Percentiles rank a stretch among this genome's conserved stretches.
Evolutionary conservation across 2,888 invertebrate species (phyloP).

Genomic region (Pelosia muscerda): DNA sequence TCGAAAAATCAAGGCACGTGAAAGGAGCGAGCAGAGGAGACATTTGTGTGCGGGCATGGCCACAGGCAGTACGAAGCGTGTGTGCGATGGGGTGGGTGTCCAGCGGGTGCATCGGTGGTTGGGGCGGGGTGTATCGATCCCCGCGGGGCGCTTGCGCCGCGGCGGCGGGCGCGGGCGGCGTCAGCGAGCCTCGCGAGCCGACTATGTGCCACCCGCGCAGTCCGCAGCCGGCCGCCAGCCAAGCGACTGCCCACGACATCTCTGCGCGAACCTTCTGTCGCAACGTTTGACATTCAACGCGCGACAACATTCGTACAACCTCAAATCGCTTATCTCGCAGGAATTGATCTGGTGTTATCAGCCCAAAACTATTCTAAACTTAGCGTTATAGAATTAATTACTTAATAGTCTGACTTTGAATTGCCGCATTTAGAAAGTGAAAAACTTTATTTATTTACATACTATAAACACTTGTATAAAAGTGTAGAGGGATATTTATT

Average conservation of each 20-base stretch:
- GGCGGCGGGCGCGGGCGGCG: conserved; percentile 67
- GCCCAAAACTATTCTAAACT: conserved; percentile 62
- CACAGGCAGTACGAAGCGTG: conserved; percentile 50
- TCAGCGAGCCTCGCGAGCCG: conserved; percentile 66
- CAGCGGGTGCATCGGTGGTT: conserved; percentile 70
- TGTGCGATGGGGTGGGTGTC: conserved; percentile 61
- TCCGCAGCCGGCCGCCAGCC: conserved; percentile 82
- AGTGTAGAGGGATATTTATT: conserved; percentile 21
- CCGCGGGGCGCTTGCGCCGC: conserved; percentile 80
- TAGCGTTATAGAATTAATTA: conserved; percentile 40
- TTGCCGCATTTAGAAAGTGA: conserved; percentile 55
- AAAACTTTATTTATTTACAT: conserved; percentile 62
- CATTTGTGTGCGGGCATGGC: conserved; percentile 59
- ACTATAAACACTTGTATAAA: conserved; percentile 34
- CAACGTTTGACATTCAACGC: conserved; percentile 77
- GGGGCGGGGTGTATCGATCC: conserved; percentile 85
- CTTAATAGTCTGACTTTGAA: conserved; percentile 46
- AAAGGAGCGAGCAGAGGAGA: conserved; percentile 51
- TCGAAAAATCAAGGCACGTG: conserved; percentile 68
- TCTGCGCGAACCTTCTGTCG: conserved; percentile 53
- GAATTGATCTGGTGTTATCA: conserved; percentile 76
- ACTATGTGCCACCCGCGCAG: conserved; percentile 75
- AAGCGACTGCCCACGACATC: conserved; percentile 69
- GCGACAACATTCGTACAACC: conserved; percentile 78
- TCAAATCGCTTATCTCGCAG: conserved; percentile 73